These are phyloP conservation scores for Eupithecia inturbata DNA, from an alignment of 2,888 invertebrate species.

Conservation along the genomic window DNA sequence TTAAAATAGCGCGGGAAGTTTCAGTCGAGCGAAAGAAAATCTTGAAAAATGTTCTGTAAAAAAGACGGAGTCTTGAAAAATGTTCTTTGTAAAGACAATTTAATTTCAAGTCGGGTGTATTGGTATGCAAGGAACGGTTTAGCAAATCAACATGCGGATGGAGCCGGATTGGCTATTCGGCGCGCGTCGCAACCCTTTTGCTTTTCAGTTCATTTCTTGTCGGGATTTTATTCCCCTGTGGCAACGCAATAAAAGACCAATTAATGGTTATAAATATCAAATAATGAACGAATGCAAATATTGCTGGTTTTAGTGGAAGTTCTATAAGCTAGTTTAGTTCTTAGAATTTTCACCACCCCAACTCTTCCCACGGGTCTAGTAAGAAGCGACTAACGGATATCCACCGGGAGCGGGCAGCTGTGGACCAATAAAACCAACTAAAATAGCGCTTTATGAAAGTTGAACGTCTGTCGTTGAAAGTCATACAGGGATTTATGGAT, in stretches of 20 bases:
- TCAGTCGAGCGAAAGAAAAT: conserved; percentile 35
- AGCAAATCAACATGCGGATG: conserved; percentile 71
- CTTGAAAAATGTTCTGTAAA: conserved; percentile 38
- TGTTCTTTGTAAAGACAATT: conserved; percentile 54
- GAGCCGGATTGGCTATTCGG: conserved; percentile 64
- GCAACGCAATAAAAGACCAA: conserved; percentile 69
- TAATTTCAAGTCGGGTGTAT: conserved; percentile 60
- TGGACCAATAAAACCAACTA: no score
- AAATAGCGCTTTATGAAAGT: no score
- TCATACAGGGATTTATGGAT: no score
- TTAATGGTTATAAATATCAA: conserved; percentile 48
- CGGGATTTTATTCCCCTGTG: conserved; percentile 69
- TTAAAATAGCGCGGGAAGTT: conserved; percentile 34
- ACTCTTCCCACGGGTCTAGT: no score
- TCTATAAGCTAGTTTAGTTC: neutral
- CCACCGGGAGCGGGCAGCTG: no score
- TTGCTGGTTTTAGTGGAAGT: neutral
- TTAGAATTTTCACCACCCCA: no score
- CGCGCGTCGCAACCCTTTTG: conserved; percentile 72
- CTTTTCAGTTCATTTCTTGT: conserved; percentile 74
- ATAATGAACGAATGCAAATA: conserved; percentile 4
- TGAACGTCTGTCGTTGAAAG: no score
- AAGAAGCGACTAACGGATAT: no score
- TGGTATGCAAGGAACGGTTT: conserved; percentile 68
- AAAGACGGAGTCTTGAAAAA: conserved; percentile 39